phyloP scores from a whole-genome alignment of 2,888 invertebrate genomes.

The Chloroclystis v-ata region DNA sequence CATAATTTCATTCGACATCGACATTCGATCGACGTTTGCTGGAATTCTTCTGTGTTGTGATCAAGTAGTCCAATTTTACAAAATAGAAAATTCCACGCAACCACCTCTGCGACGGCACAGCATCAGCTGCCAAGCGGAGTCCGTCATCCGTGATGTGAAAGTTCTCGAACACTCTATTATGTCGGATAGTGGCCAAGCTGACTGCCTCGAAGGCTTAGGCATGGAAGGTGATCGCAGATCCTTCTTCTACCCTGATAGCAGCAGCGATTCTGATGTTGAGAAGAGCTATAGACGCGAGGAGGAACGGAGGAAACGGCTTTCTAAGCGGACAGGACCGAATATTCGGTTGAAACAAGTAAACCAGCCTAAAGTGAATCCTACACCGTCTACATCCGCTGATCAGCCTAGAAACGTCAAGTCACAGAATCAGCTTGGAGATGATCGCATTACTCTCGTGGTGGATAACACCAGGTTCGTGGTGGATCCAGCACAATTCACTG shows the following conservation, averaged over 20 bases:
- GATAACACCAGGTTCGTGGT: conserved; percentile 94
- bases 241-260: conserved; percentile 81
- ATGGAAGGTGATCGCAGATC: conserved; percentile 47
- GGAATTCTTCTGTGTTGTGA: no score
- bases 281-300: conserved; percentile 80
- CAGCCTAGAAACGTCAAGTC: conserved; percentile 52
- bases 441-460: conserved; percentile 94
- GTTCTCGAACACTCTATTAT: conserved; percentile 60
- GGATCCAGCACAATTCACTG: conserved; percentile 93
- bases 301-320: conserved; percentile 81
- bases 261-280: conserved; percentile 89
- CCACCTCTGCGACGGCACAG: conserved; percentile 33
- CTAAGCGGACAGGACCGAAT: conserved; percentile 60
- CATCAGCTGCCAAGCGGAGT: conserved; percentile 11
- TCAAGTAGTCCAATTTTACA: no score
- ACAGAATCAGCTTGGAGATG: conserved; percentile 75
- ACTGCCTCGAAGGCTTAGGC: conserved; percentile 63
- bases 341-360: conserved; percentile 49
- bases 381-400: conserved; percentile 61
- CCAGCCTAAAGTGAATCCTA: conserved; percentile 59
- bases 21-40: no score
- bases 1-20: conserved; percentile 16
- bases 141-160: conserved; percentile 63
- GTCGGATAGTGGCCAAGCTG: conserved; percentile 58
- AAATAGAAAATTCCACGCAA: conserved; percentile 25